phyloP scores from a whole-genome alignment of 2,888 invertebrate genomes.

The Crematogaster levior region DNA sequence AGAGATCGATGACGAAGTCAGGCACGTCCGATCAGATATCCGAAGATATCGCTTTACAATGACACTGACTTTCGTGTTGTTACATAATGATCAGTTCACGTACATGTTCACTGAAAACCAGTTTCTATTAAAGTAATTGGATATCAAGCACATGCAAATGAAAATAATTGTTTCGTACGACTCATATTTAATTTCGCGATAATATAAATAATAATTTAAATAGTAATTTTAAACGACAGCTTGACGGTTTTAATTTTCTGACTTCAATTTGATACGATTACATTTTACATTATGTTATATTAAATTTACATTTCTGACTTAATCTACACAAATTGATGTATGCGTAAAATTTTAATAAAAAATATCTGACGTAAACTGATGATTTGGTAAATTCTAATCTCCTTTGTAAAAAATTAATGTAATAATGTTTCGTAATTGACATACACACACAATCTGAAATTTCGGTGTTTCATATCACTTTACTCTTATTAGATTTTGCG shows the following conservation, averaged over 20 bases:
- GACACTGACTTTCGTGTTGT: conserved; percentile 71
- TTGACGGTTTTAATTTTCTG: neutral
- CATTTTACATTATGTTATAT: neutral
- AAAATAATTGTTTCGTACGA: neutral
- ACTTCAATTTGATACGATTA: conserved; percentile 30
- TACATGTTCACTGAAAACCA: conserved; percentile 37
- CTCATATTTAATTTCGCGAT: neutral
- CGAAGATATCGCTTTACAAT: conserved; percentile 54
- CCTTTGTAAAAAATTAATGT: neutral
- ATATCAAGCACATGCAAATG: conserved; percentile 19
- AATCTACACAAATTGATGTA: neutral
- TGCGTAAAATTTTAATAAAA: neutral
- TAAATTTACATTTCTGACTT: neutral
- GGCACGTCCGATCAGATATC: conserved; percentile 31
- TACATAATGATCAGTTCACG: conserved; percentile 61
- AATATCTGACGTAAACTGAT: no score
- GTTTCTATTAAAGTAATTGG: conserved; percentile 42
- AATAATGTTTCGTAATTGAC: no score
- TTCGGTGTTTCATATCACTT: no score
- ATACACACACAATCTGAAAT: no score
- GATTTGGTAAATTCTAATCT: no score
- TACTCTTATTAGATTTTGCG: neutral
- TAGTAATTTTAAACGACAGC: neutral
- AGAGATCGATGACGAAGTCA: conserved; percentile 33
- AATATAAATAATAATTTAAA: neutral